phyloP scores from a whole-genome alignment of 2,797 vertebrate species.

The Sternotherus odoratus region DNA sequence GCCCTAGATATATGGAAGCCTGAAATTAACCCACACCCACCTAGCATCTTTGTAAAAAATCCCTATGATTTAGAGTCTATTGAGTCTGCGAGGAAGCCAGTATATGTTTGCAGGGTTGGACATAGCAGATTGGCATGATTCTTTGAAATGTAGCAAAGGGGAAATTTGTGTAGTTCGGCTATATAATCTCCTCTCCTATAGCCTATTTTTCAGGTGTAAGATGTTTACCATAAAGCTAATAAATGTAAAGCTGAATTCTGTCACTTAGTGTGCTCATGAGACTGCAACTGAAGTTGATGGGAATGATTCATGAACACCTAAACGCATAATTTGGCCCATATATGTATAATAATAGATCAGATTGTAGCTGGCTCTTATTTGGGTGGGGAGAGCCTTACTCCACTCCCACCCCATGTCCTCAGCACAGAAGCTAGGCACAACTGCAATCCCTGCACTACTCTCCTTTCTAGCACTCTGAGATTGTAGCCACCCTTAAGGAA shows the following conservation, averaged over 20 bases:
- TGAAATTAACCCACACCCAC: not conserved
- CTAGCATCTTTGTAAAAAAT: not conserved
- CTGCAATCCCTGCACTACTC: not conserved
- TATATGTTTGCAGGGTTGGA: not conserved
- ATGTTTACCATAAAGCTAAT: not conserved
- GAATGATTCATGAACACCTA: not conserved
- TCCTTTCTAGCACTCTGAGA: not conserved
- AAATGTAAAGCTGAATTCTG: not conserved
- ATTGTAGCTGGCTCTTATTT: accelerated
- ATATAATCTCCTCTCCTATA: not conserved
- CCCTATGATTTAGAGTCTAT: not conserved
- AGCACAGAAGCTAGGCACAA: not conserved
- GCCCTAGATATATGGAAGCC: not conserved
- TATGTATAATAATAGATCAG: not conserved
- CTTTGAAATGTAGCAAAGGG: not conserved
- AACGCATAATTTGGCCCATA: not conserved
- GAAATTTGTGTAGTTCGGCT: not conserved
- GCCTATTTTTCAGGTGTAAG: not conserved
- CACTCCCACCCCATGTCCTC: accelerated
- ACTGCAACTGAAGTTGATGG: not conserved
- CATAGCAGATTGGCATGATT: not conserved
- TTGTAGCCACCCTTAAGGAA: not conserved
- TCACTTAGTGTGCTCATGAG: not conserved
- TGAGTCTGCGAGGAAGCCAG: not conserved
- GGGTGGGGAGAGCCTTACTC: not conserved